Evolutionary conservation across 2,888 invertebrate genomes (phyloP).

Genomic region (Drosophila peninsularis): DNA sequence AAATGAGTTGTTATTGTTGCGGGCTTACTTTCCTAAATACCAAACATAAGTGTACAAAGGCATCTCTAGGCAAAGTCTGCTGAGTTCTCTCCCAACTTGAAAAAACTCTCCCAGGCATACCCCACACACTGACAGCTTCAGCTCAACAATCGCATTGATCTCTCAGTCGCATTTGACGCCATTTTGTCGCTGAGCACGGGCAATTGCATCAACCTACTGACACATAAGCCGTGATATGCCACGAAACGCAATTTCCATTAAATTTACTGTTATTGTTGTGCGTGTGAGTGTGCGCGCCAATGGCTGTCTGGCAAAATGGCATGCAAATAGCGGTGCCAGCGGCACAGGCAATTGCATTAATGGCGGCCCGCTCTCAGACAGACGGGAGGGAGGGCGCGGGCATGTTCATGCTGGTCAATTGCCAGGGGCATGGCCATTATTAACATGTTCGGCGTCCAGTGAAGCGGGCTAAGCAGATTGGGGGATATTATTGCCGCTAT

Average conservation of each 20-base stretch:
- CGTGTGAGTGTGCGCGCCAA: constrained; percentile 54
- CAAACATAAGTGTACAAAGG: neutral
- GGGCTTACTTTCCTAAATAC: neutral
- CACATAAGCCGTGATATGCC: constrained; percentile 67
- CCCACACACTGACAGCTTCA: neutral
- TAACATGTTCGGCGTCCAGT: constrained; percentile 48
- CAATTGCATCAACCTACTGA: constrained; percentile 67
- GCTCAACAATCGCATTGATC: constrained; percentile 29
- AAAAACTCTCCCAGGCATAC: neutral
- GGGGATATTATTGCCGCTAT: constrained; percentile 63
- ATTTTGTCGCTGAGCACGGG: constrained; percentile 46
- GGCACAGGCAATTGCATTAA: constrained; percentile 65
- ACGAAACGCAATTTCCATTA: constrained; percentile 75
- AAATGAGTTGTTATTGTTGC: constrained; percentile 16
- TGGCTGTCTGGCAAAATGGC: constrained; percentile 52
- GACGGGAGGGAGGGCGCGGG: constrained; percentile 31
- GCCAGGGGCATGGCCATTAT: constrained; percentile 72
- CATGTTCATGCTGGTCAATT: constrained; percentile 79
- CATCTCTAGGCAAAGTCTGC: too few species aligned
- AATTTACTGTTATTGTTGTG: constrained; percentile 74
- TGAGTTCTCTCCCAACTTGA: neutral
- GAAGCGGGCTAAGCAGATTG: constrained; percentile 71
- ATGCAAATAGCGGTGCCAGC: constrained; percentile 39
- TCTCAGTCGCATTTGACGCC: constrained; percentile 43
- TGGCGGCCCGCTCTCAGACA: constrained; percentile 48